Evolutionary conservation across 2,888 invertebrate genomes (phyloP).

Genomic region (Erebia aethiops): DNA sequence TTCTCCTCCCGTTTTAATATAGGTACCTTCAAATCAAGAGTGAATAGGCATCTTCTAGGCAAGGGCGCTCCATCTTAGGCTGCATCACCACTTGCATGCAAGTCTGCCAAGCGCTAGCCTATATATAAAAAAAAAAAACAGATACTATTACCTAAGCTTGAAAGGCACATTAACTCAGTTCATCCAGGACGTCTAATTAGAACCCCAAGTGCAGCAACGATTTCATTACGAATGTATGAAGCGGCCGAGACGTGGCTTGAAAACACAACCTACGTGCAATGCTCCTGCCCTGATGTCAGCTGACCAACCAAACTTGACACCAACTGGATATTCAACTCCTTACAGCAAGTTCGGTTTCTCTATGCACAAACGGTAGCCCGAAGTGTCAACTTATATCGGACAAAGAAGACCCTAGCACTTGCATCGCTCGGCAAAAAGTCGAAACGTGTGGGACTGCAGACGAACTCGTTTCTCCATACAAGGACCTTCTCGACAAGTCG

Average conservation of each 20-base stretch:
- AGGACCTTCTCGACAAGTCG: slow-evolving; percentile 73
- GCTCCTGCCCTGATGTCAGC: slow-evolving; percentile 61
- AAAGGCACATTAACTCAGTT: slow-evolving; percentile 37
- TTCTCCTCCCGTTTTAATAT: too few species aligned
- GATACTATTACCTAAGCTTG: slow-evolving; percentile 32
- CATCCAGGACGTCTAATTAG: slow-evolving; percentile 60
- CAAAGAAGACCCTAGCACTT: slow-evolving; percentile 66
- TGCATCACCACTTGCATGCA: too few species aligned
- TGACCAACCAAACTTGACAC: slow-evolving; percentile 59
- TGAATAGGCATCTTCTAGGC: too few species aligned
- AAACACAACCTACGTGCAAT: slow-evolving; percentile 73
- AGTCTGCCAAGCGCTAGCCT: too few species aligned
- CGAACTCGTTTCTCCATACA: slow-evolving; percentile 81
- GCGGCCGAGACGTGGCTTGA: slow-evolving; percentile 66
- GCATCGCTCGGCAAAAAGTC: slow-evolving; percentile 76
- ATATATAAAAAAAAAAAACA: too few species aligned
- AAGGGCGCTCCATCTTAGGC: too few species aligned
- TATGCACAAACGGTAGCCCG: slow-evolving; percentile 49
- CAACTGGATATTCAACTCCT: slow-evolving; percentile 47
- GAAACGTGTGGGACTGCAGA: slow-evolving; percentile 80
- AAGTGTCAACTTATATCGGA: slow-evolving; percentile 57
- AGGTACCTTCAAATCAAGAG: too few species aligned
- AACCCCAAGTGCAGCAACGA: slow-evolving; percentile 56
- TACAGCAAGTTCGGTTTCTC: slow-evolving; percentile 44
- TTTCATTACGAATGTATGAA: slow-evolving; percentile 78